These are phyloP conservation scores for Diplosoma virens DNA, from an alignment of 23 tunicate genomes.

Conservation along the genomic window DNA sequence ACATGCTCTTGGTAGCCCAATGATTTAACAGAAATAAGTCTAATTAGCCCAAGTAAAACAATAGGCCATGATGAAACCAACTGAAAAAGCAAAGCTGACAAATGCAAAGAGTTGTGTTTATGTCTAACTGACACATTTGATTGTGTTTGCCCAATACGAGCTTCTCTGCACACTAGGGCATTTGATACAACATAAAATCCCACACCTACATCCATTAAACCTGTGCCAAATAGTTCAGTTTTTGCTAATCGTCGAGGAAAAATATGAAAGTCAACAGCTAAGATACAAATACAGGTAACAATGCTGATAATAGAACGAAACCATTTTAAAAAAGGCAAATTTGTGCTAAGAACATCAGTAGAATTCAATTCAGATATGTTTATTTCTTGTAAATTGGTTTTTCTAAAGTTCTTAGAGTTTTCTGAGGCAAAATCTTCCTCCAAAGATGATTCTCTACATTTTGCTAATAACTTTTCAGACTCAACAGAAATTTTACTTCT, in stretches of 20 bases:
- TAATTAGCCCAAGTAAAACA: slow-evolving; percentile 36
- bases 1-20: slow-evolving; percentile 84
- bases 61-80: slow-evolving; percentile 72
- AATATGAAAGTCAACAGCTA: slow-evolving; percentile 87
- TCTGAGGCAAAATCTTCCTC: neutral
- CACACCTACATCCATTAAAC: slow-evolving; percentile 84
- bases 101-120: neutral
- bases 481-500: no score
- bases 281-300: slow-evolving; percentile 59
- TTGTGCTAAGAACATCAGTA: slow-evolving; percentile 20
- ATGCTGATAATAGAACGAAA: slow-evolving; percentile 43
- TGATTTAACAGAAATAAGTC: slow-evolving; percentile 44
- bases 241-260: slow-evolving; percentile 90
- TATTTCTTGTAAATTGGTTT: no score
- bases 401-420: no score
- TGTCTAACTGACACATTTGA: no score
- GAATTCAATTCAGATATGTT: no score
- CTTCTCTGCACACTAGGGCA: slow-evolving; percentile 72
- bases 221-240: slow-evolving; percentile 69
- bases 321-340: slow-evolving; percentile 49
- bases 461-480: no score
- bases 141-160: no score
- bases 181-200: slow-evolving; percentile 69
- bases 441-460: no score
- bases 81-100: slow-evolving; percentile 7